Evolutionary conservation across 2,113 vertebrate species (phyloP), one percentile per base, ranked within the genome.

Genomic region (Tricholaema leucomelas): DNA sequence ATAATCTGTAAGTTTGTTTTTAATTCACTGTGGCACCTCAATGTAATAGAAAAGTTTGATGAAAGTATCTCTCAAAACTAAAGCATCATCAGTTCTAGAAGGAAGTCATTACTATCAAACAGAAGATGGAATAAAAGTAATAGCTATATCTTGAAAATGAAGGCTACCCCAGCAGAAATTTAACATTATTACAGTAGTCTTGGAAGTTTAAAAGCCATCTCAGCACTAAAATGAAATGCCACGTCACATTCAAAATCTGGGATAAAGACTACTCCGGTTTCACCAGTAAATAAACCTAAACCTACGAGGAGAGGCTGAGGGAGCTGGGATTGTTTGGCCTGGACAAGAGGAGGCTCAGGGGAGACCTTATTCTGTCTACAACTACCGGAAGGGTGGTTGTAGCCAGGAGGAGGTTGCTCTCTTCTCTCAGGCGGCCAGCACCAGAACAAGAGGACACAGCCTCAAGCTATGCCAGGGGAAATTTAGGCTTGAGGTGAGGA

Each of bases 201-300:
- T 1, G 0, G 0, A 61, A 64, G 10, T 16, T 12, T 50, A 42
- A 56, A 19, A 69, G 13, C 6, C 19, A 15, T 17, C 40, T 54
- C 6, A 70, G 15, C 20, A 69, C 12, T 33, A 38, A 58, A 52
- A 5, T 3, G 73, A 93, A 94, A 72, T 30, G 33, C 4, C 21
- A n/a, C 1, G 28, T 2, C 63, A 78, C 4, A 42, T 56, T 72
- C 8, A 55, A 60, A 87, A 44, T 31, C 31, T 19, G 1, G 7
- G 40, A 88, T 56, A 48, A 85, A 56, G 5, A 76, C 7, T 18
- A 55, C 36, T 38, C 19, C 30, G 17, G 2, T 63, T 81, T 70
- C 70, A 66, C 24, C 5, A 54, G 12, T 4, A 0, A 0, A 16
- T 17, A 93, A 52, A 73, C 8, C 2, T 31, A 50, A n/a, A n/a